phyloP scores from a whole-genome alignment of 2,797 vertebrate species.

The Notamacropus eugenii region DNA sequence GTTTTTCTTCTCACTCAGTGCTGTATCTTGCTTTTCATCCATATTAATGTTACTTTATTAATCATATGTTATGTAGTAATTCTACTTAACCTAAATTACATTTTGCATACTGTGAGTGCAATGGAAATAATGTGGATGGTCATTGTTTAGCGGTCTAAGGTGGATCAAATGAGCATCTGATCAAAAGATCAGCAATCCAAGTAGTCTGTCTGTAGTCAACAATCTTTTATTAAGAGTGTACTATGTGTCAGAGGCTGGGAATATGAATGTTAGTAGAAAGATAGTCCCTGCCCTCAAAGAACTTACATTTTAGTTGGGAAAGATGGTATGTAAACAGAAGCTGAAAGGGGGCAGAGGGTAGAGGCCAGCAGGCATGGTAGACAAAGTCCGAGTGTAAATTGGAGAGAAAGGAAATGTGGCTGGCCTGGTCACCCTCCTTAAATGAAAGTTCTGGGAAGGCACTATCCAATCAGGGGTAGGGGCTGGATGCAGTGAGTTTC shows the following conservation, averaged over 20 bases:
- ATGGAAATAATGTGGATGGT: not conserved
- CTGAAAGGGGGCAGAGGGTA: not conserved
- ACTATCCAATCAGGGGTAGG: not conserved
- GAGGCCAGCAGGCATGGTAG: not conserved
- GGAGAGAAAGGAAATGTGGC: not conserved
- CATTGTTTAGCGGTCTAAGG: not conserved
- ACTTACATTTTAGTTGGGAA: not conserved
- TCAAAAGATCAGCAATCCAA: not conserved
- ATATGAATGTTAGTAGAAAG: not conserved
- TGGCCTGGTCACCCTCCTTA: not conserved
- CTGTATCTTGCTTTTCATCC: not conserved
- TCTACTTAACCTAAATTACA: not conserved
- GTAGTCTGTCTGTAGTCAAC: not conserved
- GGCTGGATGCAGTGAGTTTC: not conserved
- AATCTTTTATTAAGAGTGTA: not conserved
- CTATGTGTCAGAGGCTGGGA: too few species aligned
- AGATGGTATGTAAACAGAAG: not conserved
- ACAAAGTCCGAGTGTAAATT: not conserved
- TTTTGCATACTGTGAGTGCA: not conserved
- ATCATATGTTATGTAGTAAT: not conserved
- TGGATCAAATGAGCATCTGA: not conserved
- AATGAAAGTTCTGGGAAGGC: not conserved
- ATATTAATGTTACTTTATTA: not conserved
- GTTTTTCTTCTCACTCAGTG: not conserved
- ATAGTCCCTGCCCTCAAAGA: too few species aligned